Evolutionary conservation across 2,113 vertebrate species (phyloP).

Genomic region (Apteryx owenii): DNA sequence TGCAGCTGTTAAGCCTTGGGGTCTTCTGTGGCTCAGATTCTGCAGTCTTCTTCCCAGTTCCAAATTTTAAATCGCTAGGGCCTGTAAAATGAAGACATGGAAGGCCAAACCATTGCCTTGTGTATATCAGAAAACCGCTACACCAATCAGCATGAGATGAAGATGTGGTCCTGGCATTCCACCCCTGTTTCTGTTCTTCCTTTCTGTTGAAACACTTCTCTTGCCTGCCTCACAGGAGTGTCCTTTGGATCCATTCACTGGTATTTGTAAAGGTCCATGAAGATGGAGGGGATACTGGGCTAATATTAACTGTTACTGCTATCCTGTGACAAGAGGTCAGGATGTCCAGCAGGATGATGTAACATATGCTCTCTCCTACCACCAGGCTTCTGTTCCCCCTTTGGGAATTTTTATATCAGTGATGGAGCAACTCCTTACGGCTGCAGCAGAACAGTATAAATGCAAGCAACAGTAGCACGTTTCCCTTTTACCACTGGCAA

Average conservation of each 20-base stretch:
- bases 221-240: background rate
- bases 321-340: background rate
- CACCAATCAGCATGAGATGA: background rate
- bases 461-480: background rate
- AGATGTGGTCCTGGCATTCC: background rate
- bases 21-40: background rate
- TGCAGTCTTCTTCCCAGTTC: background rate
- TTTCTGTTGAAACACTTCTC: background rate
- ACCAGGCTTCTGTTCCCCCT: background rate
- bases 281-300: background rate
- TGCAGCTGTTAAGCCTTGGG: conserved; percentile 9
- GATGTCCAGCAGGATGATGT: background rate
- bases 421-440: background rate
- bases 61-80: background rate
- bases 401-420: background rate
- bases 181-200: background rate
- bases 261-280: background rate
- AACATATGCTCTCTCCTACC: background rate
- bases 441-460: background rate
- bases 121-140: background rate
- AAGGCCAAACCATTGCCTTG: background rate
- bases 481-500: background rate
- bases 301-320: background rate
- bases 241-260: background rate
- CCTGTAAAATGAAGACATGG: background rate